These are phyloP conservation scores for Cheilosia urbana DNA, from an alignment of 2,888 invertebrate species.

Conservation along the genomic window DNA sequence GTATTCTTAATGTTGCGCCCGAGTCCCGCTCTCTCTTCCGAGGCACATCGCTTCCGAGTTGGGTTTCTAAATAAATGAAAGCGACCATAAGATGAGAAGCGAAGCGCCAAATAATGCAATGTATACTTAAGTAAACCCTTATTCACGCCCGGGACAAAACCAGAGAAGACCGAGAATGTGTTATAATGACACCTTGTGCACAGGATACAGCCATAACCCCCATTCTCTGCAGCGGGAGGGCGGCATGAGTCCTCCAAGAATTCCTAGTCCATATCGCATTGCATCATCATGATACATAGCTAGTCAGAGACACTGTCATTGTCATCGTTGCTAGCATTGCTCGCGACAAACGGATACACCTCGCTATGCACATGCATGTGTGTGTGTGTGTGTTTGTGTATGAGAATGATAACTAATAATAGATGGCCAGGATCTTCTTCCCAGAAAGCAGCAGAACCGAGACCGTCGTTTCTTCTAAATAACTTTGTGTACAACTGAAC, in stretches of 20 bases:
- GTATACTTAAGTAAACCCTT: slow-evolving; percentile 70
- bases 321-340: slow-evolving; percentile 67
- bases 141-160: slow-evolving; percentile 55
- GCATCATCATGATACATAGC: slow-evolving; percentile 73
- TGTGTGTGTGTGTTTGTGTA: slow-evolving; percentile 6
- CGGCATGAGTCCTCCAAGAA: slow-evolving; percentile 35
- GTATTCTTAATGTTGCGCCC: slow-evolving; percentile 51
- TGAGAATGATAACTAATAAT: slow-evolving; percentile 66
- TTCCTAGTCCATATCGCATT: slow-evolving; percentile 68
- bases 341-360: slow-evolving; percentile 72
- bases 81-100: slow-evolving; percentile 63
- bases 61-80: slow-evolving; percentile 66
- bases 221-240: background rate
- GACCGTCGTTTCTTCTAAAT: slow-evolving; percentile 59
- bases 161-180: slow-evolving; percentile 20
- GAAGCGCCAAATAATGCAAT: slow-evolving; percentile 72
- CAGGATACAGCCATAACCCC: slow-evolving; percentile 36
- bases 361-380: background rate
- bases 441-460: slow-evolving; percentile 16
- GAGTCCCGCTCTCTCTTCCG: background rate
- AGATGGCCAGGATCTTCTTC: slow-evolving; percentile 63
- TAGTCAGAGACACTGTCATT: slow-evolving; percentile 54
- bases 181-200: slow-evolving; percentile 64
- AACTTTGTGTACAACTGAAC: slow-evolving; percentile 57
- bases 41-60: background rate